These are phyloP conservation scores for Gallinago paraguaiae DNA, from an alignment of 2,113 vertebrate species.

Conservation along the genomic window DNA sequence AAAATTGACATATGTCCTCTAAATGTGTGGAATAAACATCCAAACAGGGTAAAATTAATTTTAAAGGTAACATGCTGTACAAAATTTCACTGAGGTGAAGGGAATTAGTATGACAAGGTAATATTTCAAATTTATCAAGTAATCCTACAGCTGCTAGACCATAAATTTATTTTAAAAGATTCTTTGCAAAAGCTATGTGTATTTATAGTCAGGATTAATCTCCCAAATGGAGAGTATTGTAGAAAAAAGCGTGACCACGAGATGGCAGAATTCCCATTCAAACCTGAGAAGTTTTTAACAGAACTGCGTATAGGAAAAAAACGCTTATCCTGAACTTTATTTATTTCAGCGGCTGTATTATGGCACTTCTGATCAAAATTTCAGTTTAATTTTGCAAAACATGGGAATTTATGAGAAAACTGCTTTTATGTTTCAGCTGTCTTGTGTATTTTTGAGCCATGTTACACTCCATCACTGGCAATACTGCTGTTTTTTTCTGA, in stretches of 20 bases:
- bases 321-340: background rate
- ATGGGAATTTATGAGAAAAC: background rate
- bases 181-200: background rate
- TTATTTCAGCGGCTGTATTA: conserved; percentile 25
- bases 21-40: background rate
- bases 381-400: conserved; percentile 6
- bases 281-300: background rate
- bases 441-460: background rate
- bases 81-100: background rate
- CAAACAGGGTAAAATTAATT: background rate
- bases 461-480: background rate
- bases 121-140: background rate
- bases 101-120: background rate
- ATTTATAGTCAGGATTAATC: background rate
- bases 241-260: conserved; percentile 25
- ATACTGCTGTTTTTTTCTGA: background rate
- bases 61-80: background rate
- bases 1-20: background rate
- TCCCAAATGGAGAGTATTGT: background rate
- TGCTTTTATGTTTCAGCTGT: background rate
- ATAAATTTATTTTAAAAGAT: background rate
- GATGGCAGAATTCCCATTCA: conserved; percentile 78
- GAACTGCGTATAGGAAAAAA: background rate
- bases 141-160: background rate
- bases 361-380: conserved; percentile 8